Evolutionary conservation across 2,797 vertebrate species (phyloP), one percentile per base, ranked within the genome.

Genomic region (Poecilia picta): DNA sequence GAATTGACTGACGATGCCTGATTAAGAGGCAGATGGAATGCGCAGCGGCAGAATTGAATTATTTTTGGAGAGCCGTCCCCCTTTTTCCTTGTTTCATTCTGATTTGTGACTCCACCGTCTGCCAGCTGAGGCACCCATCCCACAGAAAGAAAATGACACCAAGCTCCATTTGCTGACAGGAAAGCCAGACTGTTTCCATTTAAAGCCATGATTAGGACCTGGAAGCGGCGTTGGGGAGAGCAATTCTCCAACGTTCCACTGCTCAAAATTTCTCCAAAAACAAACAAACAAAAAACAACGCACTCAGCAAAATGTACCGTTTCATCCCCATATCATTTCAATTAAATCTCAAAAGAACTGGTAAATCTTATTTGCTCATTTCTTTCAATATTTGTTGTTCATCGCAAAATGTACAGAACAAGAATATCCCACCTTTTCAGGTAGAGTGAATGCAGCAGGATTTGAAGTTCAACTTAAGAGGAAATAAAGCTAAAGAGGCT

Each of bases 21-120:
- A 91, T 92, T 91, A 91, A 93, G 87, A 83, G 77, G 78, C 84
- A 79, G 75, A 88, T 77, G 89, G 87, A 87, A 93, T 81, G 88
- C 83, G 77, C 64, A 74, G 81, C 5, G 10, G 85, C 81, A 86
- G 84, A 91, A 92, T 87, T 85, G 81, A 92, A 91, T 93, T 91
- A 86, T 89, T 88, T 86, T 87, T 91, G 87, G 80, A 89, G 92
- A 84, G 80, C 71, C 80, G 68, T 72, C 82, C 57, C n/a, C 20
- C 49, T 51, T 51, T 83, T 55, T 72, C 62, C 10, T 88, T 72
- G 89, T 89, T 86, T 81, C 78, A 74, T 85, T 90, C 81, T 91
- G 86, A 93, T 91, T 90, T 88, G 75, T 10, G 76, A 8, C 77
- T 84, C 77, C 81, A 47, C 53, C 53, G 59, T 72, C 83, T 87